A percentile compares a stretch with the other conserved stretches of the same genome.
Evolutionary conservation across 2,113 vertebrate species (phyloP).

Genomic region (Colius striatus): DNA sequence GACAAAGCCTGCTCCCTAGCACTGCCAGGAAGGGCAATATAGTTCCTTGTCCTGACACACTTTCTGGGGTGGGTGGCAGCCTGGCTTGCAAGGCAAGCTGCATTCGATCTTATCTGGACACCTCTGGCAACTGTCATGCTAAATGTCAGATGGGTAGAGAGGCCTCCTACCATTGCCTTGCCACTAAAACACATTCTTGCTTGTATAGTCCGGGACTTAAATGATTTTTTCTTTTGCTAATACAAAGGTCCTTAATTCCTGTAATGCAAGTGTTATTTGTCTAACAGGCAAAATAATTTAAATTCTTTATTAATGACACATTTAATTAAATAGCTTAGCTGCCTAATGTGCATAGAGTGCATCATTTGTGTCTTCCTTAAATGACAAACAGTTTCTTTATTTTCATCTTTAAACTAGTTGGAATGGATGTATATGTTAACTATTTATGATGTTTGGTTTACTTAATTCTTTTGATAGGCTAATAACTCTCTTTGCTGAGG

Average conservation of each 20-base stretch:
- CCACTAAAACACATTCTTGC: neutral
- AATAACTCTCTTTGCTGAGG: neutral
- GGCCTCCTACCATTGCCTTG: neutral
- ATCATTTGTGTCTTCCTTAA: neutral
- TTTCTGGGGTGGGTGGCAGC: neutral
- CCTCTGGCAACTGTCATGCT: neutral
- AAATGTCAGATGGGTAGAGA: neutral
- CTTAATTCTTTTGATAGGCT: neutral
- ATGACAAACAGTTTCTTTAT: neutral
- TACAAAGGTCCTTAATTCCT: neutral
- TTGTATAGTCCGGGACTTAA: neutral
- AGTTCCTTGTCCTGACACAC: neutral
- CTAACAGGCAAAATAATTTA: constrained; percentile 19
- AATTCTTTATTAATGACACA: constrained; percentile 29
- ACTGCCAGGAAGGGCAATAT: neutral
- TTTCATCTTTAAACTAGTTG: neutral
- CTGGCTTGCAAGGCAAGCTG: too few species aligned
- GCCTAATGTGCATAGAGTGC: neutral
- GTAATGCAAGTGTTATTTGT: constrained; percentile 12
- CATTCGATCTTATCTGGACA: neutral
- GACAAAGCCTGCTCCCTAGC: neutral
- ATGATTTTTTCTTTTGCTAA: neutral
- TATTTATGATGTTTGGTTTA: neutral
- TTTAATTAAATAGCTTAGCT: constrained; percentile 22
- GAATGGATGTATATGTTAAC: neutral